phyloP scores from a whole-genome alignment of 2,888 invertebrate species.

The Spodoptera picta region DNA sequence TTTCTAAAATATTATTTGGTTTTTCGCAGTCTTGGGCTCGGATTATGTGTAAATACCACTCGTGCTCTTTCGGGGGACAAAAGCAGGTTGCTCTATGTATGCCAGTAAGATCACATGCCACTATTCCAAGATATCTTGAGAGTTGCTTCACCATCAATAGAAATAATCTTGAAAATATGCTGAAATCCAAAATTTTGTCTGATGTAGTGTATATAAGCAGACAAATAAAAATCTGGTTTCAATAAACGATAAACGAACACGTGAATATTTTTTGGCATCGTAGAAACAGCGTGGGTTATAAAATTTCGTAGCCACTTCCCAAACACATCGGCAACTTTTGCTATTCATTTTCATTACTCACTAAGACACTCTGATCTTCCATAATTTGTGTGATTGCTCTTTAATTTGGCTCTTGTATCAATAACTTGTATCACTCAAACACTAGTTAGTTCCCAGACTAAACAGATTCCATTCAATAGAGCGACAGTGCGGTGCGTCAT shows the following conservation, averaged over 20 bases:
- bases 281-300: constrained; percentile 14
- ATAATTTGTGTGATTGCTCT: constrained; percentile 26
- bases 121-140: too few relatives aligned
- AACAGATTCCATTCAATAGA: constrained; percentile 45
- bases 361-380: constrained; percentile 25
- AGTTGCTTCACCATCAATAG: too few relatives aligned
- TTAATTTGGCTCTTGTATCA: constrained; percentile 18
- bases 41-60: too few relatives aligned
- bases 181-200: too few relatives aligned
- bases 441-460: constrained; percentile 39
- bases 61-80: too few relatives aligned
- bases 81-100: too few relatives aligned
- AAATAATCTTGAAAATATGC: too few relatives aligned
- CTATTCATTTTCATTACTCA: constrained; percentile 30
- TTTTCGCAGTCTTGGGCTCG: too few relatives aligned
- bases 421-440: constrained; percentile 17
- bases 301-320: constrained; percentile 28
- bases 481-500: constrained; percentile 64
- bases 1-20: too few relatives aligned
- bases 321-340: constrained; percentile 20
- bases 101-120: too few relatives aligned
- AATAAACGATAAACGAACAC: constrained; percentile 9
- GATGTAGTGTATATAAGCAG: too few relatives aligned
- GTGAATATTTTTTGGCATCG: constrained; percentile 42
- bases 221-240: constrained; percentile 3